phyloP scores from a whole-genome alignment of 2,888 invertebrate genomes.

The Rhogogaster chlorosoma region DNA sequence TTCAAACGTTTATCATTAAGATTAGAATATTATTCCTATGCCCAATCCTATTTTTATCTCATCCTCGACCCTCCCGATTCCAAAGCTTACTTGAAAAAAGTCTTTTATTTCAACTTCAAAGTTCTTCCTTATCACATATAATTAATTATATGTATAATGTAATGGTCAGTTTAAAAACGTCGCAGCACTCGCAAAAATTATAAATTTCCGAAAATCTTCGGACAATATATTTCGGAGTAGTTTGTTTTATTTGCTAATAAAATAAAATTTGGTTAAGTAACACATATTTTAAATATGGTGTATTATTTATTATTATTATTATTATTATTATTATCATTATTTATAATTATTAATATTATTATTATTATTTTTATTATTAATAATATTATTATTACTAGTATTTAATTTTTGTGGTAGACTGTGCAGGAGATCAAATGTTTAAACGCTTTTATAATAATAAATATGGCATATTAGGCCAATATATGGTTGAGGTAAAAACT shows the following conservation, averaged over 20 bases:
- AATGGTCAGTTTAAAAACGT: not conserved
- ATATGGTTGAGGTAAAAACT: constrained; percentile 38
- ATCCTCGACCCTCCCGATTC: constrained; percentile 10
- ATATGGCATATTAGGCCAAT: constrained; percentile 30
- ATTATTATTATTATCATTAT: constrained; percentile 15
- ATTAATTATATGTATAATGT: not conserved
- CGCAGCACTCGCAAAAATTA: not conserved
- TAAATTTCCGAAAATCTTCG: not conserved
- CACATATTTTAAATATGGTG: constrained; percentile 42
- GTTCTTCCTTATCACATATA: not conserved
- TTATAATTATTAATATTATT: constrained; percentile 15
- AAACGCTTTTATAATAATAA: constrained; percentile 17
- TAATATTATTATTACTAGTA: constrained; percentile 11
- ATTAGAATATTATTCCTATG: constrained; percentile 1
- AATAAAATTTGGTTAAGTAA: constrained; percentile 55
- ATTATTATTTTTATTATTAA: not conserved
- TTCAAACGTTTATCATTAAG: not conserved
- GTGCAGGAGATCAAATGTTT: constrained; percentile 35
- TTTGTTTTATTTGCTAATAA: constrained; percentile 24
- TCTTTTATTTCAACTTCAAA: constrained; percentile 1
- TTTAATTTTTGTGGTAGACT: constrained; percentile 33
- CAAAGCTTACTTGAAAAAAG: not conserved
- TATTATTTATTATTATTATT: not conserved
- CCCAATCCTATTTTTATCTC: constrained; percentile 13
- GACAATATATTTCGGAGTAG: constrained; percentile 19